Conservation (phyloP, 2,113 vertebrate genomes). For the Pseudonaja textilis region DNA sequence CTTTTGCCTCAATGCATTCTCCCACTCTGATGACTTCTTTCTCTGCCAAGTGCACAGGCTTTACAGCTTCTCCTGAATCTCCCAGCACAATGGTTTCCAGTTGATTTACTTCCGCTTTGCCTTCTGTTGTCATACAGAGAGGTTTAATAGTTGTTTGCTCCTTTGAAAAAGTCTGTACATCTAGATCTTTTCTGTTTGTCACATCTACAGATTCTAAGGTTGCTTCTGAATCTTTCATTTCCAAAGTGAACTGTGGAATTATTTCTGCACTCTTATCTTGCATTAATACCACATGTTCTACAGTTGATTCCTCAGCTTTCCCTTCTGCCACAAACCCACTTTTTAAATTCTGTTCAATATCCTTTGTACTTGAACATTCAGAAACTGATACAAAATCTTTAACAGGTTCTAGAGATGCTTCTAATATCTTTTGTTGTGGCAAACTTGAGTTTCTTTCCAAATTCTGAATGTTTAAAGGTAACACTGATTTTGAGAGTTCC, state of each 20-base stretch:
- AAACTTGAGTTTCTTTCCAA: constrained; percentile 11
- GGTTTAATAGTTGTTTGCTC: background rate
- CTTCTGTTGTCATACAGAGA: background rate
- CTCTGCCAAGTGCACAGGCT: background rate
- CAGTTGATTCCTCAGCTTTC: background rate
- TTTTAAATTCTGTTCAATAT: background rate
- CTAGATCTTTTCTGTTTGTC: background rate
- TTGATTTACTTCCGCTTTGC: background rate
- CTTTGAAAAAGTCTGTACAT: background rate
- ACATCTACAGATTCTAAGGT: background rate
- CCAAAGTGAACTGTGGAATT: background rate
- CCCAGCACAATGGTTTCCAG: background rate
- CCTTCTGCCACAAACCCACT: background rate
- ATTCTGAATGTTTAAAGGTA: background rate
- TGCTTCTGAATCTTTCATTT: background rate
- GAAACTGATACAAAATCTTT: background rate
- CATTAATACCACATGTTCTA: background rate
- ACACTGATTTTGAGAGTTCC: background rate
- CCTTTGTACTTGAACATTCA: background rate
- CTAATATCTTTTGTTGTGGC: background rate
- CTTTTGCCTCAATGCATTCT: background rate
- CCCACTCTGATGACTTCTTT: background rate
- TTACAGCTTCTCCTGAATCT: background rate
- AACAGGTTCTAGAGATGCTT: background rate
- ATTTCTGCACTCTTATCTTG: background rate